A percentile compares a stretch with the other conserved stretches of the same genome.
Evolutionary conservation across 2,113 vertebrate species (phyloP).

Genomic region (Onychostoma macrolepis): DNA sequence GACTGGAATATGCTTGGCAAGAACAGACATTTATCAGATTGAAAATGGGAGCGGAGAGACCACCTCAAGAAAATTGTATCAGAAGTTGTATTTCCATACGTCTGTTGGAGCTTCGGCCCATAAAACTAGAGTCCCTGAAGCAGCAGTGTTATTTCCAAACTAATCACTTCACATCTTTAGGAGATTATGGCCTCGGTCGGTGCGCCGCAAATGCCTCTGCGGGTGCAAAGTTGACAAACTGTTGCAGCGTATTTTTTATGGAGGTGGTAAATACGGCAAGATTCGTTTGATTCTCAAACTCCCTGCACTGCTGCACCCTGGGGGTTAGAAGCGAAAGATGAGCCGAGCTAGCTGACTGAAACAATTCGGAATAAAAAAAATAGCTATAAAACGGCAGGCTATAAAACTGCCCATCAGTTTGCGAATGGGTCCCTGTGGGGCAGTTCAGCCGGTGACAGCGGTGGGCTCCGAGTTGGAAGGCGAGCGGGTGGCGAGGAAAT

Average conservation of each 20-base stretch:
- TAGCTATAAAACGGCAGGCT: constrained; percentile 62
- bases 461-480: constrained; percentile 34
- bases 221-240: constrained; percentile 71
- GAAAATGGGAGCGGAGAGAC: constrained; percentile 42
- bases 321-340: constrained; percentile 67
- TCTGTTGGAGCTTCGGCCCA: constrained; percentile 13
- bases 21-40: constrained; percentile 23
- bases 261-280: constrained; percentile 61
- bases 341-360: constrained; percentile 61
- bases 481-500: constrained; percentile 59
- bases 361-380: constrained; percentile 53
- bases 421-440: constrained; percentile 61
- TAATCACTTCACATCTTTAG: constrained; percentile 49
- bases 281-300: constrained; percentile 59
- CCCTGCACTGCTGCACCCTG: constrained; percentile 55
- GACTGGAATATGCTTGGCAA: constrained; percentile 15
- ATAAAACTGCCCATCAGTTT: constrained; percentile 67
- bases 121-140: constrained; percentile 43
- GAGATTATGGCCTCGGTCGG: constrained; percentile 48
- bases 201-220: constrained; percentile 52
- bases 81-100: constrained; percentile 39
- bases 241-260: constrained; percentile 68
- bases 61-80: constrained; percentile 30
- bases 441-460: constrained; percentile 40
- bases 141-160: constrained; percentile 33